Percentiles rank a stretch among this genome's conserved stretches.
phyloP scores from a whole-genome alignment of 2,113 vertebrate genomes.

The Pitta sordida region DNA sequence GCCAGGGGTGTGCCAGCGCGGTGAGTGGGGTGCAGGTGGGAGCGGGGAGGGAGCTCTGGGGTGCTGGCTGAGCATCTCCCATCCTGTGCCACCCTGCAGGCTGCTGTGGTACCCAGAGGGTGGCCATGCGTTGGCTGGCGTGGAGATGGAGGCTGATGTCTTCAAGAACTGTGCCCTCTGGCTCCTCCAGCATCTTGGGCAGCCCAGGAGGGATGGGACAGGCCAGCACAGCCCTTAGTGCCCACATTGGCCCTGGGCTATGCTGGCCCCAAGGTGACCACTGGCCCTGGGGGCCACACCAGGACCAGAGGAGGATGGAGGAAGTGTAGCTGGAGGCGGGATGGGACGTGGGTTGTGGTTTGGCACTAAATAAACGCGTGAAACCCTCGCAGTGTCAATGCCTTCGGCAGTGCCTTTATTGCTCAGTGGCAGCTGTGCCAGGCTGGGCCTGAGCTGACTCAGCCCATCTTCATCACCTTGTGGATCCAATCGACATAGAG shows the following conservation, averaged over 20 bases:
- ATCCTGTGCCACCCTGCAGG: slow-evolving; percentile 13
- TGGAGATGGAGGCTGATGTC: slow-evolving; percentile 73
- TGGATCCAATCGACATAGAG: slow-evolving; percentile 94
- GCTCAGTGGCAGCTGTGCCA: accelerated
- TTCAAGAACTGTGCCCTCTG: slow-evolving; percentile 78
- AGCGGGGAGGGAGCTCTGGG: background rate
- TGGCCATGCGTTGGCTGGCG: slow-evolving; percentile 73
- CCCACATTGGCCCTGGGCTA: accelerated
- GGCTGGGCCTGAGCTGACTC: background rate
- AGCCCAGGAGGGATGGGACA: accelerated
- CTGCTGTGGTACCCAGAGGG: slow-evolving; percentile 81
- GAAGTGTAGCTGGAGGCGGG: accelerated
- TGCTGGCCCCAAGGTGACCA: background rate
- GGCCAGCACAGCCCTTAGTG: background rate
- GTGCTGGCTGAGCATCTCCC: background rate
- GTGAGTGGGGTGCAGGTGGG: slow-evolving; percentile 32
- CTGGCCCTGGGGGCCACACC: background rate
- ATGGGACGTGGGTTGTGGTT: accelerated
- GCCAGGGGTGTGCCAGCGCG: slow-evolving; percentile 71
- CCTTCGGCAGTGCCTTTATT: background rate
- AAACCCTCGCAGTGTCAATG: background rate
- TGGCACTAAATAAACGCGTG: background rate
- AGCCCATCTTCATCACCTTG: slow-evolving; percentile 90
- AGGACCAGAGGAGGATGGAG: background rate
- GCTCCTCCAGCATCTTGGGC: slow-evolving; percentile 72